Evolutionary conservation across 1,140 invertebrate species (phyloP), one percentile per base, ranked within the genome.

Genomic region (Popillia japonica): DNA sequence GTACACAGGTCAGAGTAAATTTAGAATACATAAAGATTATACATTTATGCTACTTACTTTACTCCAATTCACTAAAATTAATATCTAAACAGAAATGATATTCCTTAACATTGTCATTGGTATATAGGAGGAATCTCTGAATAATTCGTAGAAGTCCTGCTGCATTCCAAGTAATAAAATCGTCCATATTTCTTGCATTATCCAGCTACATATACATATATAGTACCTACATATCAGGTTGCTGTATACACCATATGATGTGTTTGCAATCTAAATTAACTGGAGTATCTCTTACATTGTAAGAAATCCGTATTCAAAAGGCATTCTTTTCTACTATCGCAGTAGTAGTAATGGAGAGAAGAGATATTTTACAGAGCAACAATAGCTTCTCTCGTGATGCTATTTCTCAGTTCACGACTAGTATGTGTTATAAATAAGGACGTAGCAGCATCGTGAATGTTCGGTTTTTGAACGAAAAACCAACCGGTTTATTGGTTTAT

Each of bases 401-500:
- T 68, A 68, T 68, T 68, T 68, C 61, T 55, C 23, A 22, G 27
- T 34, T 4, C 27, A 23, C 20, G 22, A 27, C 6, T 14, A 68
- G n/a, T n/a, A 14, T 17, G 48, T 17, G 61, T 68, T 68, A 68
- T 68, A 68, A 68, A 68, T 68, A 68, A 68, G 27, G 9, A 9
- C 44, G 44, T 48, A 34, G 10, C 44, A 64, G 20, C 20, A 11
- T 27, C 22, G 61, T 68, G 20, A 68, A 22, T 7, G 61, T 68
- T 68, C 22, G 22, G 61, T 68, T 68, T 68, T 68, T 68, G 61
- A 68, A 22, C 61, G 61, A 68, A 68, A 68, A 68, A 27, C 61
- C 61, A 14, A 68, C 61, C 61, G 22, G 61, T 68, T 68, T 68
- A 68, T 68, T 68, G 61, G 61, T 68, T 68, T 68, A 68, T 68